Base-by-base conservation (phyloP, 2,888 invertebrate genomes). In the Trichogramma evanescens region DNA sequence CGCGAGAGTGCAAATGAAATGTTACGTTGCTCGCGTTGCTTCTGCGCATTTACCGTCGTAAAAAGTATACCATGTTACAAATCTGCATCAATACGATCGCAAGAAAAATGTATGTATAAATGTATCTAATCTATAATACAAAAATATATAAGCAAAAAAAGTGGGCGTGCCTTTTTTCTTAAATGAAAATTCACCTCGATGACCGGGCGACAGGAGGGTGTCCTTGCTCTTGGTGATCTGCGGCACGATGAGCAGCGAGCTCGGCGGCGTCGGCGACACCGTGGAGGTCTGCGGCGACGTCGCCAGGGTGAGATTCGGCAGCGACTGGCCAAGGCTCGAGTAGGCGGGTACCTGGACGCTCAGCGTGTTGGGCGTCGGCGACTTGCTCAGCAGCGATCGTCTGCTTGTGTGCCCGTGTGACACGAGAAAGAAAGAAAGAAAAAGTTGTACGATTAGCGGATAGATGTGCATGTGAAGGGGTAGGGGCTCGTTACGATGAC, bases 321-420 rank as follows among this genome's bases (percentile, higher is more conserved):
- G 79, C 72, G 91, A 91, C 76, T 91, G 91, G 42, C 91, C 89
- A 55, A 90, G 80, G 59, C 83, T 82, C 70, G 84, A 83, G 73
- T 82, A 78, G 62, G 79, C 79, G 40, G 83, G 79, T 4, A 89
- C 86, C 72, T 90, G 88, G 61, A 92, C 90, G 53, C 86, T 86
- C 65, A 92, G 79, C 0, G 89, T 88, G 73, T 89, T 89, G 42
- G 88, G 86, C 44, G 87, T 85, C 66, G 80, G 79, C 58, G 80
- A 80, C 70, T 80, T 80, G 64, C 70, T 75, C 67, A 76, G 69
- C 59, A 77, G 65, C 56, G 74, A 73, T 66, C 80, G 74, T 68
- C 80, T 79, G 67, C 62, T 61, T 59, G 13, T 2, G 13, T 13
- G 13, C 13, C 13, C 13, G 13, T 13, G 13, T 1, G 13, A 13